Evolutionary conservation across 2,797 vertebrate genomes (phyloP).

Genomic region (Pseudochirops cupreus): DNA sequence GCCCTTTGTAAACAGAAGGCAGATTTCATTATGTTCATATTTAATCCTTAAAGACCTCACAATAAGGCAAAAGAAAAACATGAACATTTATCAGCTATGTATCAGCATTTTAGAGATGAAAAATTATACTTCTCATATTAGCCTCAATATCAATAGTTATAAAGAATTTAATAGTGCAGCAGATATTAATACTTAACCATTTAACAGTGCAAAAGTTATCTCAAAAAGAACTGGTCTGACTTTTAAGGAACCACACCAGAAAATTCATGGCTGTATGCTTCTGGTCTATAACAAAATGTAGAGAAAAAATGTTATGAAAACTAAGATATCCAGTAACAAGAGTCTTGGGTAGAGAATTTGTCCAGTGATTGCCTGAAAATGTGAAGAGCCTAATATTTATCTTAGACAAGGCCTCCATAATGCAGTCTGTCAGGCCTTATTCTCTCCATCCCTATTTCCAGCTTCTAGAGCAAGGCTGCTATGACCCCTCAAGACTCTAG

Average conservation of each 20-base stretch:
- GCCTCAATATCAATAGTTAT: not conserved
- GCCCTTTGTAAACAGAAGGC: not conserved
- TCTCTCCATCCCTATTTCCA: not conserved
- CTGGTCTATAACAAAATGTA: not conserved
- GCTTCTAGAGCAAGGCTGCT: not conserved
- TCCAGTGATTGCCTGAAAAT: not conserved
- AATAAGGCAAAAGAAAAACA: not conserved
- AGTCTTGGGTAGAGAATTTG: not conserved
- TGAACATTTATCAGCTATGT: not conserved
- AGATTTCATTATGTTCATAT: not conserved
- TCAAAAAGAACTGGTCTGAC: not conserved
- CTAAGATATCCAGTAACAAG: not conserved
- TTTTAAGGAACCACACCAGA: not conserved
- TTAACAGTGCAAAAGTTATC: not conserved
- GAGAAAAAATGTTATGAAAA: not conserved
- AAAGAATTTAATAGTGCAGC: not conserved
- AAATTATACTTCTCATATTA: not conserved
- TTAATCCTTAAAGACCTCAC: not conserved
- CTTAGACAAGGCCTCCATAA: not conserved
- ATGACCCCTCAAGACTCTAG: not conserved
- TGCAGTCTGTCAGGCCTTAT: not conserved
- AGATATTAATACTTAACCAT: too few species aligned
- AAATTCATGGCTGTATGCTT: not conserved
- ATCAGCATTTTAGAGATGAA: too few species aligned
- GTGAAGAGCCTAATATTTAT: not conserved